These are phyloP conservation scores for Saccopteryx bilineata DNA, from an alignment of 2,113 vertebrate genomes.

Conservation along the genomic window DNA sequence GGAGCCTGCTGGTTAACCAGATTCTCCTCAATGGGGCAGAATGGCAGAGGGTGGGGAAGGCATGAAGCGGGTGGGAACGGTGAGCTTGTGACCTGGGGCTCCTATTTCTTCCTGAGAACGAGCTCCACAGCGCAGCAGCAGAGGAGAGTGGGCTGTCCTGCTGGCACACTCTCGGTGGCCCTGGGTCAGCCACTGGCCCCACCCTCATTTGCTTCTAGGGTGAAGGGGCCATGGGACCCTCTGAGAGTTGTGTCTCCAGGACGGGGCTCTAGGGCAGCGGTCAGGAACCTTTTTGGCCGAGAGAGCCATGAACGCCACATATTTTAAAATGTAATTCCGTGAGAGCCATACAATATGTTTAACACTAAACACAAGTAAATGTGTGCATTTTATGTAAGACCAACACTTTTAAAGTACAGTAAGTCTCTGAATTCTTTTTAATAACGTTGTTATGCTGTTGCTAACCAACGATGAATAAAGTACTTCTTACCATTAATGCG, in stretches of 20 bases:
- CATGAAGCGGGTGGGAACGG: rapidly evolving
- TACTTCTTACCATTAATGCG: too few species aligned
- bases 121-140: not conserved
- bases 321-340: too few species aligned
- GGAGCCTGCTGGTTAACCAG: rapidly evolving
- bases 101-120: not conserved
- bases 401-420: too few species aligned
- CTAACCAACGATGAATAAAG: too few species aligned
- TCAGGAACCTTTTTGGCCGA: too few species aligned
- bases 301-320: too few species aligned
- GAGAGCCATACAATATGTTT: too few species aligned
- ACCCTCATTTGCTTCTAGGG: rapidly evolving
- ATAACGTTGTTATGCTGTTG: too few species aligned
- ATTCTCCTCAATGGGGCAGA: not conserved
- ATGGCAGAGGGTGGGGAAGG: not conserved
- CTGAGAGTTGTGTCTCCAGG: too few species aligned
- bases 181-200: not conserved
- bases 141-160: rapidly evolving
- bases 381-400: too few species aligned
- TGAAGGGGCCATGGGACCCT: rapidly evolving
- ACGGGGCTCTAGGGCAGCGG: rapidly evolving
- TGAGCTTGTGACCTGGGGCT: not conserved
- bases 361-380: too few species aligned
- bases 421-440: too few species aligned
- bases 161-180: rapidly evolving